Evolutionary conservation across 2,113 vertebrate species (phyloP).

Genomic region (Brachyistius frenatus): DNA sequence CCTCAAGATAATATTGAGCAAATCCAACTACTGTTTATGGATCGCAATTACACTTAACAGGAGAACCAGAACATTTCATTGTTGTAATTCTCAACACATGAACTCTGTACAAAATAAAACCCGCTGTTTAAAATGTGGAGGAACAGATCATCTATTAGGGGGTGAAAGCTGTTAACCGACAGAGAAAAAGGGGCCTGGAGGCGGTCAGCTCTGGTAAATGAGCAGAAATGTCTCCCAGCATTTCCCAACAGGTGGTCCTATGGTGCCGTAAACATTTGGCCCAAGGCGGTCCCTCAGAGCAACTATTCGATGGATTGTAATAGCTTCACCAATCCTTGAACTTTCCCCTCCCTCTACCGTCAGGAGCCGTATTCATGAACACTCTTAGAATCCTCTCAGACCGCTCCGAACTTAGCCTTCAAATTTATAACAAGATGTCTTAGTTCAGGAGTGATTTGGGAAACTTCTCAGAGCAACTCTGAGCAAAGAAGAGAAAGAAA

Average conservation of each 20-base stretch:
- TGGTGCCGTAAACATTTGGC: slow-evolving; percentile 60
- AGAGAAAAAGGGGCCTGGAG: slow-evolving; percentile 35
- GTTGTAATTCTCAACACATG: background rate
- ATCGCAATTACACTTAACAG: background rate
- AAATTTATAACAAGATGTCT: too few relatives aligned
- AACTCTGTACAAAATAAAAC: slow-evolving; percentile 2
- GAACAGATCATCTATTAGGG: slow-evolving; percentile 11
- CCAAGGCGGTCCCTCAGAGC: slow-evolving; percentile 51
- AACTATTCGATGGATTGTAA: too few relatives aligned
- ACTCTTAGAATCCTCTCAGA: too few relatives aligned
- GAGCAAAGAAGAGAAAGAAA: too few relatives aligned
- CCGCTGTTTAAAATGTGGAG: background rate
- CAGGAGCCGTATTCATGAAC: too few relatives aligned
- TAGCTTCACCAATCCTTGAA: too few relatives aligned
- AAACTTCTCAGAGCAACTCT: too few relatives aligned
- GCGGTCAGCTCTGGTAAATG: slow-evolving; percentile 50
- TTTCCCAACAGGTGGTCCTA: slow-evolving; percentile 62
- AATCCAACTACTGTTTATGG: slow-evolving; percentile 26
- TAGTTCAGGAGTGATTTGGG: too few relatives aligned
- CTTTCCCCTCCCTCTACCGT: slow-evolving; percentile 38
- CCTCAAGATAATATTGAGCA: slow-evolving; percentile 43
- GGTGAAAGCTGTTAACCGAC: slow-evolving; percentile 32
- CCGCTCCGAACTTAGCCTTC: too few relatives aligned
- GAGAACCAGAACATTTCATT: background rate
- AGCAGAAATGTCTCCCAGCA: slow-evolving; percentile 41